Percentiles rank a stretch among this genome's conserved stretches.
Conservation (phyloP, 2,797 vertebrate species). For the Simalia tracyae region DNA sequence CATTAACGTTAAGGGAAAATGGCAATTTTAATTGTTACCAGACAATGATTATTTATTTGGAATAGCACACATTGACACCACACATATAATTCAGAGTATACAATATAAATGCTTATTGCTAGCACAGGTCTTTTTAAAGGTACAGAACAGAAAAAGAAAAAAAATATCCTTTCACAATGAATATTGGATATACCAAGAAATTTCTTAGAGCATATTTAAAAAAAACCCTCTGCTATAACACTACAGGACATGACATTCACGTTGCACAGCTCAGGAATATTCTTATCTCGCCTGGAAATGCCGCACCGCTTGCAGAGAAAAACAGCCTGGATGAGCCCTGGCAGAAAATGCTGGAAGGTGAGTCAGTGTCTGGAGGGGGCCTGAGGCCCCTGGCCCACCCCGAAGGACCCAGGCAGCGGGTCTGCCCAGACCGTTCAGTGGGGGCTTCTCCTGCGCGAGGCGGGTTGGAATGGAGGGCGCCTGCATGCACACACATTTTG, state of each 20-base stretch:
- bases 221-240: constrained; percentile 33
- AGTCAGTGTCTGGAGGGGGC: background rate
- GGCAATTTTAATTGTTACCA: constrained; percentile 53
- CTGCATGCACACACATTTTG: background rate
- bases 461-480: background rate
- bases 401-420: background rate
- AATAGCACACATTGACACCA: constrained; percentile 65
- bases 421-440: background rate
- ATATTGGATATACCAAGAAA: constrained; percentile 66
- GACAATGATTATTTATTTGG: constrained; percentile 16
- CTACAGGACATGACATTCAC: constrained; percentile 56
- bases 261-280: constrained; percentile 58
- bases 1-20: constrained; percentile 49
- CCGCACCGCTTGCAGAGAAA: constrained; percentile 33
- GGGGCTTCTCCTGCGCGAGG: background rate
- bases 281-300: constrained; percentile 31
- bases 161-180: constrained; percentile 70
- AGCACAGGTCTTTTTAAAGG: constrained; percentile 71
- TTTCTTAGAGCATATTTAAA: constrained; percentile 50
- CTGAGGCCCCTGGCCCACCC: background rate
- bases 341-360: background rate
- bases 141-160: constrained; percentile 68
- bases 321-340: constrained; percentile 17
- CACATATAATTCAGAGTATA: constrained; percentile 68
- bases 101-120: constrained; percentile 75